Percentiles rank a stretch among this genome's conserved stretches.
Conservation (phyloP, 2,888 invertebrate genomes). For the Drosophila birchii region DNA sequence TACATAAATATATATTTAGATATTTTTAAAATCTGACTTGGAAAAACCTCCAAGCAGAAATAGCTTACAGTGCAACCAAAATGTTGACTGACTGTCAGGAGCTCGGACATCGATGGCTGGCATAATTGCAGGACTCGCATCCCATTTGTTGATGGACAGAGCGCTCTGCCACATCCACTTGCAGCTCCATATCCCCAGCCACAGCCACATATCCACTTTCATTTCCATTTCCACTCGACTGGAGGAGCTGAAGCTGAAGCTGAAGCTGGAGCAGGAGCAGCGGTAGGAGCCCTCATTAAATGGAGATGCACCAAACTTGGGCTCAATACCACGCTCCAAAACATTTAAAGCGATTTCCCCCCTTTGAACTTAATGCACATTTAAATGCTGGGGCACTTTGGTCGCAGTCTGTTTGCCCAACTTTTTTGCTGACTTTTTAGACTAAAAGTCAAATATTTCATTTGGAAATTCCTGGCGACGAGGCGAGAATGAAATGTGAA, state of each 20-base stretch:
- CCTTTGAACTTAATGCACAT: conserved; percentile 40
- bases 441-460: conserved; percentile 79
- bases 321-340: conserved; percentile 19
- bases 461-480: conserved; percentile 75
- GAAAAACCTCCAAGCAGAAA: neutral
- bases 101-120: conserved; percentile 20
- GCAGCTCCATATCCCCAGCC: neutral
- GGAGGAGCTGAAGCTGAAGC: neutral
- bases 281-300: conserved; percentile 20
- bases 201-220: neutral
- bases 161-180: conserved; percentile 4
- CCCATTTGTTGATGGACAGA: conserved; percentile 12
- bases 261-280: neutral
- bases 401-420: conserved; percentile 71
- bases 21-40: neutral
- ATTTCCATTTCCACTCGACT: conserved; percentile 1
- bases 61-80: neutral
- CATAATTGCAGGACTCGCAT: conserved; percentile 31
- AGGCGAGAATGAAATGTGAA: conserved; percentile 79
- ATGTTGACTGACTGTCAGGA: conserved; percentile 9
- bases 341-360: conserved; percentile 23
- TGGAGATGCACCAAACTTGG: conserved; percentile 15
- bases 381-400: conserved; percentile 45
- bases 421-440: conserved; percentile 75
- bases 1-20: no score